phyloP scores from a whole-genome alignment of 1,140 invertebrate genomes.

The Stenopsyche tienmushanensis region DNA sequence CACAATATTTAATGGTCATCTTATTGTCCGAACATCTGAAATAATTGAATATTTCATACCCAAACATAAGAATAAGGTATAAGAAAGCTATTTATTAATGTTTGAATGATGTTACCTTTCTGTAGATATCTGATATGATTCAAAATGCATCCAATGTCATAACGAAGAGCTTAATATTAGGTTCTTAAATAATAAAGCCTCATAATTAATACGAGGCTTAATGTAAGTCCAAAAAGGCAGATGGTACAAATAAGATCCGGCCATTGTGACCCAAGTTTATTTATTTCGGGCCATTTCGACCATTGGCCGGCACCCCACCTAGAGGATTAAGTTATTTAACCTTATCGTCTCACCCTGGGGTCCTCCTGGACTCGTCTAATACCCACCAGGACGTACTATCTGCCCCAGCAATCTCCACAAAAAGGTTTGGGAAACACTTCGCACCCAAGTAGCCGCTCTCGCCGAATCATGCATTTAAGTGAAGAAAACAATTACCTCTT shows the following conservation, averaged over 20 bases:
- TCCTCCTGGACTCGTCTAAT: neutral
- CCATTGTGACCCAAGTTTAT: conserved; percentile 22
- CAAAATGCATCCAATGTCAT: no score
- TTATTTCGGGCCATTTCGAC: conserved; percentile 17
- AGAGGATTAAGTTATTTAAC: conserved; percentile 22
- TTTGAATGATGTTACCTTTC: no score
- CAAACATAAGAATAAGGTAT: no score
- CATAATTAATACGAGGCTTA: neutral
- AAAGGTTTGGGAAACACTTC: no score
- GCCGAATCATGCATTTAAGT: neutral
- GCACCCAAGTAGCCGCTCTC: no score
- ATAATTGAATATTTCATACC: no score
- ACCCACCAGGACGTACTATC: conserved; percentile 3
- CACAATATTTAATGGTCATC: no score
- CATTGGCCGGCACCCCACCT: conserved; percentile 1
- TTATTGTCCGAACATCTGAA: no score
- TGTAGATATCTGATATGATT: no score
- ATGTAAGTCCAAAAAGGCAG: conserved; percentile 5
- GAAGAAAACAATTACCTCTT: conserved; percentile 8
- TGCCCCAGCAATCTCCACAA: conserved; percentile 4
- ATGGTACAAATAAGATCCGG: conserved; percentile 20
- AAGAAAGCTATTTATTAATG: no score
- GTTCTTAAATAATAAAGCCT: conserved; percentile 17
- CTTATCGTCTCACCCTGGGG: conserved; percentile 16
- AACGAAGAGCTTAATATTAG: no score